Base-by-base conservation (phyloP, 2,113 vertebrate genomes). In the Pterocles burchelli region DNA sequence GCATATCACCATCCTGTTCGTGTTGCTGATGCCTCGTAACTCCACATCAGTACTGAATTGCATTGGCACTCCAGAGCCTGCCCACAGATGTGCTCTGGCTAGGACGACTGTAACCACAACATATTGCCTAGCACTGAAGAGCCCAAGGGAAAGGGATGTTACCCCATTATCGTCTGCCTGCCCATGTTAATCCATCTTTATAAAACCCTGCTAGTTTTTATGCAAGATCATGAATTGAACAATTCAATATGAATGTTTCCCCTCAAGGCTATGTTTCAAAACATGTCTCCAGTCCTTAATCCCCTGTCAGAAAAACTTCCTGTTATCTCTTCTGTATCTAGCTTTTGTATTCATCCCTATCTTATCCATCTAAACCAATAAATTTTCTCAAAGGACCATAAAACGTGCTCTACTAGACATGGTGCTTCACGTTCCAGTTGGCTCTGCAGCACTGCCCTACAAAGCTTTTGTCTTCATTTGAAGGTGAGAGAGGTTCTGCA, bases 241-340 rank as follows among this genome's bases (percentile, higher is more conserved):
- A 88, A 65, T 66, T 93, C 82, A 55, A 20, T 48, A 66, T 25
- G 36, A 87, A 24, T 38, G 62, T 28, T 68, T 59, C 31, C 63
- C 75, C 75, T 92, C 43, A 58, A 70, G 72, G 66, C 48, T 65
- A 6, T 45, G 75, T 80, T 88, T 76, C 84, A 95, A 85, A 93
- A 75, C 82, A 17, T 4, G 51, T 77, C 79, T 83, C 75, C 83
- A 86, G 88, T 48, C 46, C 68, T 41, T 76, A 90, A 96, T 88
- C n/a, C 36, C 33, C 62, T 80, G 31, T 96, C 92, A 96, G 61
- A 75, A 92, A 90, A 93, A 66, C 17, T 83, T 88, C 79, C 63
- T n/a, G 16, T 46, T 90, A 90, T 76, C 90, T 77, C 55, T 75
- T 82, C 70, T 93, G 76, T 80, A 91, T 94, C 87, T 94, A 58